These are phyloP conservation scores for Platynereis dumerilii DNA, from an alignment of 2,888 invertebrate species.

Conservation along the genomic window DNA sequence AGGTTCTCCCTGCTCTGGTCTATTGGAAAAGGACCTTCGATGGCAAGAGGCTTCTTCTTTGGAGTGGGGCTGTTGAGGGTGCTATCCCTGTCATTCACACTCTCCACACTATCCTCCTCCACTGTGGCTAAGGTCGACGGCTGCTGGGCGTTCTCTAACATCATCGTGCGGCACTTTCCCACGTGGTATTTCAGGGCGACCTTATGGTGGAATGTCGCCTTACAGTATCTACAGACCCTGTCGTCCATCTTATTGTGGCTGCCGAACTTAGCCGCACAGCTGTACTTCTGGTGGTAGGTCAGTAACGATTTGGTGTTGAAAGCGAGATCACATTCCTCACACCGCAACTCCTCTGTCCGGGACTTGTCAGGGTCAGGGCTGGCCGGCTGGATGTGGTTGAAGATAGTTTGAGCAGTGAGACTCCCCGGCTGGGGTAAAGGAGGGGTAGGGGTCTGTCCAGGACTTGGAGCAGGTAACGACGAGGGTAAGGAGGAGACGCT, in stretches of 20 bases:
- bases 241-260: slow-evolving; percentile 22
- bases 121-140: neutral
- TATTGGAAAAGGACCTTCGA: slow-evolving; percentile 6
- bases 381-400: neutral
- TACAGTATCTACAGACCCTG: slow-evolving; percentile 20
- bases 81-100: neutral
- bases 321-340: slow-evolving; percentile 18
- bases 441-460: neutral
- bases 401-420: neutral
- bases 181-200: slow-evolving; percentile 22
- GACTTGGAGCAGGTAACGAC: neutral
- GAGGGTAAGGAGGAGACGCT: neutral
- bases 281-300: slow-evolving; percentile 24
- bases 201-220: slow-evolving; percentile 24
- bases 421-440: neutral
- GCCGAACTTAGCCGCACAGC: slow-evolving; percentile 23
- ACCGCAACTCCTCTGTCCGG: neutral
- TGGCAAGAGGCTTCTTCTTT: neutral
- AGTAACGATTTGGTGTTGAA: slow-evolving; percentile 16
- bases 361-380: neutral
- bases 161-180: slow-evolving; percentile 16
- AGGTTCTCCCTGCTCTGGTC: slow-evolving; percentile 10
- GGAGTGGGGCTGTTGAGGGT: neutral
- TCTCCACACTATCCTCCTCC: neutral
- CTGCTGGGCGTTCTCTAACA: neutral